Percentiles rank a stretch among this genome's conserved stretches.
These are phyloP conservation scores for Orius laevigatus DNA, from an alignment of 1,140 invertebrate genomes.

Conservation along the genomic window DNA sequence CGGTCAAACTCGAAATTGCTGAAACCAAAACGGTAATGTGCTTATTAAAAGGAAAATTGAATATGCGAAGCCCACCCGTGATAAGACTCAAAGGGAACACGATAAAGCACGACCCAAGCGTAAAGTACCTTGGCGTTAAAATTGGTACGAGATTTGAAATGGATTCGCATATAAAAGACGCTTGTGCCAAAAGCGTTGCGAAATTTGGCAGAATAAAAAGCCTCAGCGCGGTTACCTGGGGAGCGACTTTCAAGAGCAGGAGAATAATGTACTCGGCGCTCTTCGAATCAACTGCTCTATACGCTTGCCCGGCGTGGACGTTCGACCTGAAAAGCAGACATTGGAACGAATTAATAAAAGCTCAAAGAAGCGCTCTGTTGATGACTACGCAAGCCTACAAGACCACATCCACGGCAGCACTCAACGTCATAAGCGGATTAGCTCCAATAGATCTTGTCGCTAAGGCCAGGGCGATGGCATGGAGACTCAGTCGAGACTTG, in stretches of 20 bases:
- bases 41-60: constrained; percentile 12
- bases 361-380: constrained; percentile 17
- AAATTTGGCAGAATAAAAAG: neutral
- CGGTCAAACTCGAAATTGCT: neutral
- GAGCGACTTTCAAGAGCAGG: constrained; percentile 7
- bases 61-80: neutral
- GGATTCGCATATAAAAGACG: constrained; percentile 1
- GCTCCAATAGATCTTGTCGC: constrained; percentile 20
- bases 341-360: constrained; percentile 14
- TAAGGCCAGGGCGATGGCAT: neutral
- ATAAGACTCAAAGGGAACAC: neutral
- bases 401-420: constrained; percentile 17
- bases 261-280: constrained; percentile 18
- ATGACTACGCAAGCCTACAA: constrained; percentile 17
- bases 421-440: constrained; percentile 16
- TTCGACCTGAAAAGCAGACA: constrained; percentile 13
- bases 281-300: constrained; percentile 18
- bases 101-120: neutral
- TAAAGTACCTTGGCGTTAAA: constrained; percentile 8
- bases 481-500: neutral
- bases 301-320: constrained; percentile 19
- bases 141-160: constrained; percentile 1
- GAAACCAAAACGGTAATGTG: constrained; percentile 19
- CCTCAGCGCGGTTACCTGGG: constrained; percentile 11
- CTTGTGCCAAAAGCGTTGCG: constrained; percentile 2